Percentiles rank a stretch among this genome's conserved stretches.
These are phyloP conservation scores for Heterohyrax brucei DNA, from an alignment of 2,797 vertebrate species.

Conservation along the genomic window DNA sequence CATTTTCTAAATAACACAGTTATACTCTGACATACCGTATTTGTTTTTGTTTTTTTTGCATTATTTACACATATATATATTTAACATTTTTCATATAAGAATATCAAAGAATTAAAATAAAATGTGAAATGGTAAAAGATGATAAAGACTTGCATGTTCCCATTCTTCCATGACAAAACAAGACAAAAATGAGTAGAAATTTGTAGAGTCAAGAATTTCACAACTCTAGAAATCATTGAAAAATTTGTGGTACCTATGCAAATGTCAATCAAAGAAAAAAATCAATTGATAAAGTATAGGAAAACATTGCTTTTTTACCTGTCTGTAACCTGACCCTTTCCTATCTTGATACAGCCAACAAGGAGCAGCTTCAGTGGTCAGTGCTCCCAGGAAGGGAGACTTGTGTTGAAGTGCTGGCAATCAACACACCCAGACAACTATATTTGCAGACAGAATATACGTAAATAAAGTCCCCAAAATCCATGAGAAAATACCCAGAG, in stretches of 20 bases:
- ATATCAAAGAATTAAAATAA: constrained; percentile 7
- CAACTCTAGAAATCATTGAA: not conserved
- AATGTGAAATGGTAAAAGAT: not conserved
- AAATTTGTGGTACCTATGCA: not conserved
- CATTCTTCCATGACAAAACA: not conserved
- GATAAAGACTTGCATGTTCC: not conserved
- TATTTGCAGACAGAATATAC: not conserved
- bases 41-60: not conserved
- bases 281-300: not conserved
- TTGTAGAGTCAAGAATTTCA: not conserved
- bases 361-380: too few species aligned
- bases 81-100: not conserved
- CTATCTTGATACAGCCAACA: not conserved
- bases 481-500: not conserved
- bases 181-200: not conserved
- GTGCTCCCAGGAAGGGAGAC: not conserved
- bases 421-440: not conserved
- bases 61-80: not conserved
- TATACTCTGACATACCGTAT: not conserved
- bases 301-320: not conserved
- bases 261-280: too few species aligned
- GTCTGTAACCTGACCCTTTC: not conserved
- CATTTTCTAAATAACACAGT: constrained; percentile 53
- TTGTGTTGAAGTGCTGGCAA: not conserved
- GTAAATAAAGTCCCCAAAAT: not conserved